Base-by-base conservation (phyloP, 2,888 invertebrate species). In the Hyposoter dolosus region DNA sequence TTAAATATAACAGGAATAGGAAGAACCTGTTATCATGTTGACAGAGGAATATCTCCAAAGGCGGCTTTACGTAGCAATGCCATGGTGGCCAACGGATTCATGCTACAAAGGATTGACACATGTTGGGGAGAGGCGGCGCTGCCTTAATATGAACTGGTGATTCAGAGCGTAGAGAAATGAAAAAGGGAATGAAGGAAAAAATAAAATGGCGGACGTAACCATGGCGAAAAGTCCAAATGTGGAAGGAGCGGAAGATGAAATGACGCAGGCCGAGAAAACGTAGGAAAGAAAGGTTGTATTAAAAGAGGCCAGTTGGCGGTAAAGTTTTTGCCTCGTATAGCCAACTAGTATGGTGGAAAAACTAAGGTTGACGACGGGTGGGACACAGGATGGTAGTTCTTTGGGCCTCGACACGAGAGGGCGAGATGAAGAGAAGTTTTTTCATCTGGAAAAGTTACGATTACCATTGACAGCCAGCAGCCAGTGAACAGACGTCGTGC, bases 371-470 rank as follows among this genome's bases (percentile, higher is more conserved):
- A 77, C 35, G 40, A 82, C 79, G 65, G 72, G 60, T 69, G 76
- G 60, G 83, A 69, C 60, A 71, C 63, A 56, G 63, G 47, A 15
- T 56, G 40, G 19, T 53, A 72, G 71, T 76, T 76, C 69, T 63
- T 47, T 19, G 63, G 17, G 71, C 63, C 35, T 60, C 19, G 35
- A n/a, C 35, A 17, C 7, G 19, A 68, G 56, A 66, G 43, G 53
- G 35, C 12, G 65, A 56, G 66, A 80, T 23, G 65, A 50, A 56
- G 53, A 83, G 77, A 86, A 86, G 83, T 86, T 86, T 86, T 86
- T 86, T 86, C 86, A 86, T 86, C 86, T 83, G 77, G 81, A 83
- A 80, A 86, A 86, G 86, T 86, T 86, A 86, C 81, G 83, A 86
- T 86, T 86, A 86, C 83, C 86, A 86, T 86, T 81, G 83, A 85